Evolutionary conservation across 2,113 vertebrate genomes (phyloP), one percentile per base, ranked within the genome.

Genomic region (Colossoma macropomum): DNA sequence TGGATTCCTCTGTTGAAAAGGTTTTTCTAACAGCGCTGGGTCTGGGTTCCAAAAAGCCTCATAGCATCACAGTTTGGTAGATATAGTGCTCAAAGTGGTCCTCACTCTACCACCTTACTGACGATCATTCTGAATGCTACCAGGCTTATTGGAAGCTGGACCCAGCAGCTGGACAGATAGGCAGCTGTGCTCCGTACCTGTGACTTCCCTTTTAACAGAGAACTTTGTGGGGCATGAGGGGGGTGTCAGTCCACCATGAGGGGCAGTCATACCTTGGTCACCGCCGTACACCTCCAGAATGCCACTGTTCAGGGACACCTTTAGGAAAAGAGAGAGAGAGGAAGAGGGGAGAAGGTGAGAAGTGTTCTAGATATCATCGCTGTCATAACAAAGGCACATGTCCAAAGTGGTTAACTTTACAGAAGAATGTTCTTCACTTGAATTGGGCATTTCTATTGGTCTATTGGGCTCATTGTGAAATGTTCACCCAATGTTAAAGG

Each of bases 261-360:
- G 88, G 91, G 95, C 79, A 87, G 95, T 93, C 93, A 96, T 96
- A 93, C 95, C 95, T 93, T 94, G 96, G 89, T 98, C 97, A 87
- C 90, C 93, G 87, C 93, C 95, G 92, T 97, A 98, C 78, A 96
- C 84, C 89, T 98, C 97, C 95, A 99, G 94, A 96, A 98, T 96
- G 89, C 92, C 96, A 91, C 94, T 93, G 86, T 96, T 96, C 82
- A 98, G 90, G 75, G 94, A 92, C 80, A 93, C 94, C 98, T 99
- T 86, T 28, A 32, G 66, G 38, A 81, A 59, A 72, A 65, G 48
- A 82, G 85, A 4, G 80, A 10, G 81, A 10, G 32, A 66, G 11
- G 10, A 19, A 41, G 21, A 56, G 7, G 15, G 38, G 12, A 32
- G 27, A 54, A 41, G 30, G 66, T 17, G 38, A 23, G 41, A 60